Evolutionary conservation across 2,113 vertebrate species (phyloP).

Genomic region (Labeo catla): DNA sequence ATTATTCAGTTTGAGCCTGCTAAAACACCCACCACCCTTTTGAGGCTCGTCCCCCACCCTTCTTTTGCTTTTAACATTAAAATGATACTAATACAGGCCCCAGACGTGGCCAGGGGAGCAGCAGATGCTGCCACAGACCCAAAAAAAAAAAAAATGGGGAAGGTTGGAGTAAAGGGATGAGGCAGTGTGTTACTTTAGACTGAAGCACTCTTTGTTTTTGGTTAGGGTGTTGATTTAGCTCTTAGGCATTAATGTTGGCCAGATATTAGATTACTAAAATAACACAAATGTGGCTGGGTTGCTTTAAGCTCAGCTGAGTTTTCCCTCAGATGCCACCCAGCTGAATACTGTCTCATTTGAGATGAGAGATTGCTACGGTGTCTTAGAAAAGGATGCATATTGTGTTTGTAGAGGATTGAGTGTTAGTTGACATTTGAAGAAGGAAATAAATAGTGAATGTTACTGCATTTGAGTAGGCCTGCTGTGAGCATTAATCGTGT

Average conservation of each 20-base stretch:
- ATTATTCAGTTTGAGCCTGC: constrained; percentile 82
- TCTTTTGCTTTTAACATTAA: constrained; percentile 60
- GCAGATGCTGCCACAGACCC: constrained; percentile 55
- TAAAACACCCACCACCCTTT: constrained; percentile 74
- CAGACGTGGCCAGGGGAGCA: constrained; percentile 63
- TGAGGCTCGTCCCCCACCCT: constrained; percentile 55
- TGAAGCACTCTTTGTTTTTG: constrained; percentile 24
- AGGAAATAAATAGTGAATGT: not conserved
- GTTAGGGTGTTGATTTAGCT: constrained; percentile 42
- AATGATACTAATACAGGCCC: constrained; percentile 66
- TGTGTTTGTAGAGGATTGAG: constrained; percentile 7
- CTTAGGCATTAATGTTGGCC: not conserved
- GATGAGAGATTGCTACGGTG: not conserved
- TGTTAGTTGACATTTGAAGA: not conserved
- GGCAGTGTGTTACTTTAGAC: constrained; percentile 25
- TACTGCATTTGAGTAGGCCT: not conserved
- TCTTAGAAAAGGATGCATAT: not conserved
- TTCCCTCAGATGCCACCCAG: not conserved
- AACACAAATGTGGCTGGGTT: not conserved
- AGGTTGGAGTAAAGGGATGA: not conserved
- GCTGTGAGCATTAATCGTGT: not conserved
- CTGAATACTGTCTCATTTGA: not conserved
- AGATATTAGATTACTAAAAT: constrained; percentile 36
- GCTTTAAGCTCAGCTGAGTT: constrained; percentile 22
- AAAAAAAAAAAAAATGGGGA: constrained; percentile 12